These are phyloP conservation scores for Exaiptasia diaphana DNA, from an alignment of 64 coral and sea anemone species.

Conservation along the genomic window DNA sequence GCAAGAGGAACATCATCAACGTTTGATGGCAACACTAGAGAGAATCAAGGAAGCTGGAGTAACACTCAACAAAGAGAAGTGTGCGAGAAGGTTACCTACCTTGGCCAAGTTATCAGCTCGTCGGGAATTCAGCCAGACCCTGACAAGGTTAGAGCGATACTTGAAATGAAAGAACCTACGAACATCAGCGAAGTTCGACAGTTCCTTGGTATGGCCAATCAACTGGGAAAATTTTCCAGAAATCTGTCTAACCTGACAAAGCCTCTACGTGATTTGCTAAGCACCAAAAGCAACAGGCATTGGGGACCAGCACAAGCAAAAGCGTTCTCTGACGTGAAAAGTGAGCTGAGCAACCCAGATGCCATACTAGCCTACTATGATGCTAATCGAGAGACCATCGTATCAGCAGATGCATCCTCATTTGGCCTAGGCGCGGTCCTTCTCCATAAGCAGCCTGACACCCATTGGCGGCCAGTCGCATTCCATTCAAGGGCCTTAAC, in stretches of 20 bases:
- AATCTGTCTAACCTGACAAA: not conserved
- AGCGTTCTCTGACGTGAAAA: not conserved
- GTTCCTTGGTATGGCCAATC: conserved; percentile 11
- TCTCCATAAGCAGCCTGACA: not conserved
- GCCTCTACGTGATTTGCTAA: conserved; percentile 8
- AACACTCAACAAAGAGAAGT: not conserved
- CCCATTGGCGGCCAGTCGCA: not conserved
- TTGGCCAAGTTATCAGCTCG: not conserved
- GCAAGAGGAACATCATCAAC: not conserved
- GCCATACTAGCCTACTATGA: not conserved
- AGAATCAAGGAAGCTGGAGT: not conserved
- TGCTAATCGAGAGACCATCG: not conserved
- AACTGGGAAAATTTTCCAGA: not conserved
- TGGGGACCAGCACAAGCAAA: not conserved
- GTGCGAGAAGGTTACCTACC: not conserved
- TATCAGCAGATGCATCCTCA: conserved; percentile 3
- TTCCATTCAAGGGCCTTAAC: conserved; percentile 4
- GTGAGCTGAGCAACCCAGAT: not conserved
- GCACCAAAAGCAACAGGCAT: not conserved
- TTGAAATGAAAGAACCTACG: not conserved
- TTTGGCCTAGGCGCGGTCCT: conserved; percentile 17
- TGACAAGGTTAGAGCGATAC: not conserved
- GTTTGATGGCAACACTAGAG: not conserved
- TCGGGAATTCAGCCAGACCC: not conserved
- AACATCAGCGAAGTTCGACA: not conserved